Evolutionary conservation across 2,113 vertebrate species (phyloP).

Genomic region (Stercorarius parasiticus): DNA sequence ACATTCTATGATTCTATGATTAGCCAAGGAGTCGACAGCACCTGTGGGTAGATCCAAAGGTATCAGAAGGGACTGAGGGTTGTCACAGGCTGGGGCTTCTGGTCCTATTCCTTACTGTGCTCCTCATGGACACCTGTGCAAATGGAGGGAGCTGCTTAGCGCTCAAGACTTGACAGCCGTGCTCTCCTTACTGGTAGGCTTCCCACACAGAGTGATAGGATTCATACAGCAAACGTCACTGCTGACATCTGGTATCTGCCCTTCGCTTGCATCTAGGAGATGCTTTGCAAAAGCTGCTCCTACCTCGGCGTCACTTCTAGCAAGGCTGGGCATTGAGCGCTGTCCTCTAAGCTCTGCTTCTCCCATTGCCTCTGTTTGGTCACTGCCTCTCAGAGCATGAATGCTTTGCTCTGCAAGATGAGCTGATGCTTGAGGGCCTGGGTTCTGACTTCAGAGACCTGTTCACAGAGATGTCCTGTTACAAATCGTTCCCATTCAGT

Average conservation of each 20-base stretch:
- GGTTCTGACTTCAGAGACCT: neutral
- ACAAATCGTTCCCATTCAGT: too few relatives aligned
- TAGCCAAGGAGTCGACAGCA: fast-evolving
- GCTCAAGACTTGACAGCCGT: neutral
- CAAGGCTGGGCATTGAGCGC: neutral
- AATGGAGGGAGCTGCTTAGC: neutral
- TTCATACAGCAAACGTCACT: neutral
- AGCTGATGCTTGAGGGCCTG: neutral
- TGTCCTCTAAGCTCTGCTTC: neutral
- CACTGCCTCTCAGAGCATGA: neutral
- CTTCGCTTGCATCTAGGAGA: neutral
- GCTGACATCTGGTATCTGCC: neutral
- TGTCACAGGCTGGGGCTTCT: too few relatives aligned
- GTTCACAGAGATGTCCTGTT: neutral
- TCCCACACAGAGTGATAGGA: neutral
- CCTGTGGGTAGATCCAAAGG: neutral
- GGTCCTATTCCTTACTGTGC: neutral
- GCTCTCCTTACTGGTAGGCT: neutral
- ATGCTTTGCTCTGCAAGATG: neutral
- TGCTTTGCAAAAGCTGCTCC: neutral
- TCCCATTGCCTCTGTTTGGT: neutral
- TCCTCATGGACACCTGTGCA: neutral
- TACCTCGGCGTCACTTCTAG: neutral
- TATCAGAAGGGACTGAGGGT: neutral
- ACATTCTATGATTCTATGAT: neutral